Conservation (phyloP, 1,140 invertebrate genomes). For the Lysiphlebus fabarum region DNA sequence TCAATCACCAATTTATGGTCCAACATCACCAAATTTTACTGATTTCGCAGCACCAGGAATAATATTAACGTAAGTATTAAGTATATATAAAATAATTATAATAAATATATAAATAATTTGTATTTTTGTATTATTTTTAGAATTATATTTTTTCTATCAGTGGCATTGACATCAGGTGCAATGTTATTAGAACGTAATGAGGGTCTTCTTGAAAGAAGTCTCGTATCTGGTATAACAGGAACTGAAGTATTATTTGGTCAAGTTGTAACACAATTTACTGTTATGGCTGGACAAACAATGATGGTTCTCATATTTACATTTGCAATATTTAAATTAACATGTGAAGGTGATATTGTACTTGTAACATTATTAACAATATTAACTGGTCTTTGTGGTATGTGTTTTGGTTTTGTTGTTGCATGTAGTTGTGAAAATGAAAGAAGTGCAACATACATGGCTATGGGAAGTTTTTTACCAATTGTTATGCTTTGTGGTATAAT, state of each 20-base stretch:
- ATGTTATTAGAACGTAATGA: slow-evolving; percentile 88
- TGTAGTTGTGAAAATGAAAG: slow-evolving; percentile 84
- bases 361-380: slow-evolving; percentile 76
- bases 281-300: slow-evolving; percentile 80
- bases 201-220: slow-evolving; percentile 81
- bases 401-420: slow-evolving; percentile 88
- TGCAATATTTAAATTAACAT: slow-evolving; percentile 76
- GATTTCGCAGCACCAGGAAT: slow-evolving; percentile 93
- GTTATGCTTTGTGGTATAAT: slow-evolving; percentile 85
- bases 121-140: slow-evolving; percentile 54
- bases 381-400: slow-evolving; percentile 90
- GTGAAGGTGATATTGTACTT: slow-evolving; percentile 72
- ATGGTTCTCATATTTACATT: slow-evolving; percentile 82
- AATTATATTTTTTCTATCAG: slow-evolving; percentile 92
- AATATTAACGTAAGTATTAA: slow-evolving; percentile 74
- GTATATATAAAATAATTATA: neutral
- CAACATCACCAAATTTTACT: slow-evolving; percentile 80
- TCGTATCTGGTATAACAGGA: slow-evolving; percentile 69
- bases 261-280: slow-evolving; percentile 81
- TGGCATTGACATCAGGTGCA: slow-evolving; percentile 85
- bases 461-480: slow-evolving; percentile 91
- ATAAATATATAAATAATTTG: neutral
- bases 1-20: slow-evolving; percentile 81
- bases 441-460: slow-evolving; percentile 86
- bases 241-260: slow-evolving; percentile 79